Evolutionary conservation across 1,140 invertebrate genomes (phyloP), one percentile per base, ranked within the genome.

Genomic region (Heterodera schachtii): DNA sequence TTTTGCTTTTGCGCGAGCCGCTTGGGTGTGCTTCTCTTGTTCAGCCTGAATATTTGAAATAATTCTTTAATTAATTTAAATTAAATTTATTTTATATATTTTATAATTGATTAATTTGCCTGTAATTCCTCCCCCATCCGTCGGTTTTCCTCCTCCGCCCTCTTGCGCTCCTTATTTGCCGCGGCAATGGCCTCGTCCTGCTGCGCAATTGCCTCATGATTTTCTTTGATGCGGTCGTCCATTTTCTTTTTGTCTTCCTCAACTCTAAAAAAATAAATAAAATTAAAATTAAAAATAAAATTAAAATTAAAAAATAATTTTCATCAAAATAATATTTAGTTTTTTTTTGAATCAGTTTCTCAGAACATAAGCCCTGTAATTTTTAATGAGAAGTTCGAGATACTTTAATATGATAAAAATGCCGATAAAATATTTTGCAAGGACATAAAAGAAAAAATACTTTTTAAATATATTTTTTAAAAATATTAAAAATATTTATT

Each of bases 141-240:
- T 57, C 85, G 74, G 75, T 86, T 86, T 47, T 87, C 86, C 75
- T 86, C 85, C 67, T 86, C 85, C 44, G 79, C 80, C 43, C 52
- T 49, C 66, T 86, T 86, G 52, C 83, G 83, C 43, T 86, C 84
- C 3, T 75, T 80, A 66, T 86, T 84, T 44, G 76, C 67, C 41
- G 79, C 73, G 11, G 84, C 84, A 69, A 84, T 84, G 16, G 64
- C 79, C 52, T 84, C 83, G 70, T 83, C 82, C 47, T 87, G 86
- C 47, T 85, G 83, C 4, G 79, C 79, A 71, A 86, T 86, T n/a
- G 78, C 86, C 71, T 86, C 85, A 74, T 86, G 83, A 44, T 80
- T 52, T 60, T 79, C 75, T 43, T 81, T 67, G n/a, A 86, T 86
- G 31, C 75, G 43, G 78, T 84, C 76, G 74, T 87, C 85, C 8